phyloP scores from a whole-genome alignment of 2,888 invertebrate genomes.

The Balanococcus diminutus region DNA sequence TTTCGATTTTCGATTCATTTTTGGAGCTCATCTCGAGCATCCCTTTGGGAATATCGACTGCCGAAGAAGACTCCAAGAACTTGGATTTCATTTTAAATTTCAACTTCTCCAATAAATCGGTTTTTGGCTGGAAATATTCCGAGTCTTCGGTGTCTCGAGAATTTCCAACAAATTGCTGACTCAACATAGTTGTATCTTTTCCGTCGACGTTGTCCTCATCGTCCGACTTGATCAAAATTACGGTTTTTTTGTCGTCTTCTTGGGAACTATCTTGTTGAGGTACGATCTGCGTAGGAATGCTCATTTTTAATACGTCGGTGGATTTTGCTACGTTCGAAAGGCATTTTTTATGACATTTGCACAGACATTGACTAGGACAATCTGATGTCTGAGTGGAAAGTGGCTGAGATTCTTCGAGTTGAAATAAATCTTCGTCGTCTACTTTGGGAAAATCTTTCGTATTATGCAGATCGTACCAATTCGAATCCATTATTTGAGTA shows the following conservation, averaged over 20 bases:
- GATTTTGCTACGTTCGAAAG: neutral
- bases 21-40: neutral
- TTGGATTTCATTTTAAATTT: conserved; percentile 14
- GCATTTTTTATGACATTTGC: neutral
- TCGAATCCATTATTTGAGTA: too few species aligned
- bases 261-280: too few species aligned
- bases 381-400: neutral
- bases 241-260: too few species aligned
- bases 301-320: neutral
- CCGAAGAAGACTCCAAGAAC: neutral
- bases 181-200: neutral
- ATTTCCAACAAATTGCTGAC: neutral
- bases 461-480: too few species aligned
- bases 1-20: neutral
- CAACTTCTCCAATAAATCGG: neutral
- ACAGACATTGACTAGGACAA: neutral
- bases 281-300: too few species aligned
- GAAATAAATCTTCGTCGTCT: neutral
- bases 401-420: neutral
- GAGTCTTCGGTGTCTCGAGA: neutral
- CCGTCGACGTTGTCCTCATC: neutral
- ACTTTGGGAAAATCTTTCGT: neutral
- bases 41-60: conserved; percentile 39
- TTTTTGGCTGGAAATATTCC: neutral
- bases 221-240: too few species aligned